These are phyloP conservation scores for Falco rusticolus DNA, from an alignment of 2,797 vertebrate genomes.

Conservation along the genomic window DNA sequence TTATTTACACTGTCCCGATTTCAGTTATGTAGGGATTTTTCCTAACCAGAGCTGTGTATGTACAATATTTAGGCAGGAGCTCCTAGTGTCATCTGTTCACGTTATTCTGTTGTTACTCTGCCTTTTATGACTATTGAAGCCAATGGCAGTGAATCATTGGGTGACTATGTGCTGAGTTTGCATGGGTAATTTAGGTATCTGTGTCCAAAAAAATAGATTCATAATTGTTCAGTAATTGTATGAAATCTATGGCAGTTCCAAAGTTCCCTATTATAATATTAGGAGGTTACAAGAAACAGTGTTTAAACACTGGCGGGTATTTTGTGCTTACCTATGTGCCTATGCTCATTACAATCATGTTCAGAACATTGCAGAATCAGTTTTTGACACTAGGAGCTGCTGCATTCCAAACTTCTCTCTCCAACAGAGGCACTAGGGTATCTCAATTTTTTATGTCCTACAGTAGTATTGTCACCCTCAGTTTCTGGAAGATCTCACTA, in stretches of 20 bases:
- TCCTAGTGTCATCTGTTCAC: neutral
- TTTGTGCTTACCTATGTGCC: neutral
- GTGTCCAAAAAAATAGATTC: neutral
- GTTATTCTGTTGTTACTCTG: neutral
- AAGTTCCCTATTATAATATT: neutral
- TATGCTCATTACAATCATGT: neutral
- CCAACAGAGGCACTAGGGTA: neutral
- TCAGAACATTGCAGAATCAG: neutral
- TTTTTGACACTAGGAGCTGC: neutral
- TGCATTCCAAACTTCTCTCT: neutral
- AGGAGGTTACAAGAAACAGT: neutral
- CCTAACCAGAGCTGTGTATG: neutral
- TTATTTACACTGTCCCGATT: neutral
- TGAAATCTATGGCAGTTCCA: neutral
- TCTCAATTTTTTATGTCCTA: neutral
- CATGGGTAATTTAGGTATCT: neutral
- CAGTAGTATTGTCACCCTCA: neutral
- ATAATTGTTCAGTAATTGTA: neutral
- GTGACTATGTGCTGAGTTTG: neutral
- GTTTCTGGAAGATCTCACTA: neutral
- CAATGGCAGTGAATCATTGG: neutral
- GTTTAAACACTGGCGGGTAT: neutral
- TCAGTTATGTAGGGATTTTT: neutral
- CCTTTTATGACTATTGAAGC: neutral
- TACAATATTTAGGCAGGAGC: neutral